A percentile compares a stretch with the other conserved stretches of the same genome.
These are phyloP conservation scores for Nomada hirtipes DNA, from an alignment of 2,888 invertebrate species.

Conservation along the genomic window DNA sequence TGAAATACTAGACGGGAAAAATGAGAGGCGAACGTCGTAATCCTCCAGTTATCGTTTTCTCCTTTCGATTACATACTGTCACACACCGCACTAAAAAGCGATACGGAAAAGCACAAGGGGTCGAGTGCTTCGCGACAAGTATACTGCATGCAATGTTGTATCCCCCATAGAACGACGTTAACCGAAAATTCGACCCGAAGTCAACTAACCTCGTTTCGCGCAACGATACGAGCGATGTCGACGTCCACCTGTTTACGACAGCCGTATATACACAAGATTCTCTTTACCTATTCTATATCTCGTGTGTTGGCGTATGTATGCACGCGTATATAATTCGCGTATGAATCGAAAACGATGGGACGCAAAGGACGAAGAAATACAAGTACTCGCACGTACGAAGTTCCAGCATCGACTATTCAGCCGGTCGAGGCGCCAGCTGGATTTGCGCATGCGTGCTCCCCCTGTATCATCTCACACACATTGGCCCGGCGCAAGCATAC, in stretches of 20 bases:
- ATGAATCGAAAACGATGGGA: constrained; percentile 35
- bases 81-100: constrained; percentile 11
- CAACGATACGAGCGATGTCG: constrained; percentile 35
- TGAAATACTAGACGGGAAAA: constrained; percentile 12
- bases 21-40: constrained; percentile 1
- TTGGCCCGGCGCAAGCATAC: neutral
- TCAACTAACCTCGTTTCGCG: constrained; percentile 62
- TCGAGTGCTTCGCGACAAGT: constrained; percentile 1
- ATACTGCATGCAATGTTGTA: constrained; percentile 20
- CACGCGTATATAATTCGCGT: constrained; percentile 43
- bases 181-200: constrained; percentile 59
- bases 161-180: constrained; percentile 39
- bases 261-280: constrained; percentile 25
- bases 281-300: constrained; percentile 22
- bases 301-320: constrained; percentile 6
- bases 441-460: constrained; percentile 65
- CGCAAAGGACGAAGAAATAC: constrained; percentile 38
- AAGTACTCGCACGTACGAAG: constrained; percentile 66
- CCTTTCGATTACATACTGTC: constrained; percentile 2
- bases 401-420: constrained; percentile 79
- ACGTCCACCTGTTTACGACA: constrained; percentile 61
- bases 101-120: constrained; percentile 1
- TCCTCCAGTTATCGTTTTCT: neutral
- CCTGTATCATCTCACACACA: constrained; percentile 8
- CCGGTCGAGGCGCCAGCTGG: constrained; percentile 69